phyloP scores from a whole-genome alignment of 2,888 invertebrate species.

The Phlogophora meticulosa region DNA sequence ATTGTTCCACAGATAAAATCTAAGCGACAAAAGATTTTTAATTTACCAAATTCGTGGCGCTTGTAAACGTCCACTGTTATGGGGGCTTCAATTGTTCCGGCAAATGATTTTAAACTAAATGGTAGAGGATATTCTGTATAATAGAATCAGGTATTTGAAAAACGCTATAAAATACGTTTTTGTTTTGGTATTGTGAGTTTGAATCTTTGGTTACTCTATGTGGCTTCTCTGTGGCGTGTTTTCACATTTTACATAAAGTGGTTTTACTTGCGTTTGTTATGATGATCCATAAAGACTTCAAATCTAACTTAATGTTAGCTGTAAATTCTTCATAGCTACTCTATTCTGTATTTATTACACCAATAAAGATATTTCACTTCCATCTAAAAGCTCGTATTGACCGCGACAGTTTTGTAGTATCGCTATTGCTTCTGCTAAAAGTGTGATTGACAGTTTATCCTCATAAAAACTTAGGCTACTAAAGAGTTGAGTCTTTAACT shows the following conservation, averaged over 20 bases:
- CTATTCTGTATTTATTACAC: slow-evolving; percentile 2
- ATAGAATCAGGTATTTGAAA: slow-evolving; percentile 27
- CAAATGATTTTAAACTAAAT: slow-evolving; percentile 44
- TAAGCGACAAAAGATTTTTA: slow-evolving; percentile 66
- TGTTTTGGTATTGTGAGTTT: slow-evolving; percentile 1
- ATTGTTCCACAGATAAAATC: slow-evolving; percentile 69
- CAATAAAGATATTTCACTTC: slow-evolving; percentile 22
- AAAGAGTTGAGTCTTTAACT: slow-evolving; percentile 52
- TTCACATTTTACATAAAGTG: not conserved
- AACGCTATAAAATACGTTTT: slow-evolving; percentile 30
- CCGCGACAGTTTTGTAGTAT: slow-evolving; percentile 5
- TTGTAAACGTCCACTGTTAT: slow-evolving; percentile 63
- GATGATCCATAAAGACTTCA: slow-evolving; percentile 7
- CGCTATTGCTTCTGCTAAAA: slow-evolving; percentile 20
- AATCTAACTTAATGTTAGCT: slow-evolving; percentile 6
- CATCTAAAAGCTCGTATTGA: slow-evolving; percentile 8
- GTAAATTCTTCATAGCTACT: slow-evolving; percentile 29
- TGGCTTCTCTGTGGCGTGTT: not conserved
- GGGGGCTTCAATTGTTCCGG: slow-evolving; percentile 52
- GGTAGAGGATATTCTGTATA: slow-evolving; percentile 17
- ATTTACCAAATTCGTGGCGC: slow-evolving; percentile 63
- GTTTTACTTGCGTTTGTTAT: slow-evolving; percentile 7
- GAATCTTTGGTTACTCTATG: slow-evolving; percentile 16
- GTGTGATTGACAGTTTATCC: slow-evolving; percentile 42
- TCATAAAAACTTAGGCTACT: slow-evolving; percentile 46